These are phyloP conservation scores for Platycercus adscitus DNA, from an alignment of 2,113 vertebrate species.

Conservation along the genomic window DNA sequence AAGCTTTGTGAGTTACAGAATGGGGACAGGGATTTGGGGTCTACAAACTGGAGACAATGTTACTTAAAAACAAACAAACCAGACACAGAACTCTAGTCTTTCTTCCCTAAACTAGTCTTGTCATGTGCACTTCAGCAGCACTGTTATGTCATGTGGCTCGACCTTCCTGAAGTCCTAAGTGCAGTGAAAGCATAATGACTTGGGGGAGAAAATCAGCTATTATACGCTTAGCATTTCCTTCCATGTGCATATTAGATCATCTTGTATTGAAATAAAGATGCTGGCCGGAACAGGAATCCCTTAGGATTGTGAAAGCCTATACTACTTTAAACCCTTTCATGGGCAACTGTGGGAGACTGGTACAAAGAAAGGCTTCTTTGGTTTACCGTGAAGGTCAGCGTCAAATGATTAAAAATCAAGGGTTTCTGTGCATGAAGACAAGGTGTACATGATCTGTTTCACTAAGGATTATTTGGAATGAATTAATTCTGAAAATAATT, in stretches of 20 bases:
- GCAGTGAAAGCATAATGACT: background rate
- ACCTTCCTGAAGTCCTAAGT: background rate
- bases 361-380: background rate
- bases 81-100: background rate
- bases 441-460: background rate
- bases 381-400: background rate
- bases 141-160: background rate
- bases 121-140: background rate
- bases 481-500: background rate
- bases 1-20: background rate
- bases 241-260: background rate
- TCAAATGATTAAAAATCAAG: background rate
- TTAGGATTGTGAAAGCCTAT: background rate
- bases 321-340: background rate
- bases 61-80: background rate
- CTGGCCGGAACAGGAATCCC: background rate
- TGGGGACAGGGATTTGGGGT: background rate
- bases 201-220: background rate
- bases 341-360: background rate
- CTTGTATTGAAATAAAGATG: background rate
- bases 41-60: background rate
- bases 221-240: background rate
- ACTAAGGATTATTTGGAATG: background rate
- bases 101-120: background rate
- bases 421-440: background rate